Percentiles rank a stretch among this genome's conserved stretches.
These are phyloP conservation scores for Callyntrura sp. DNA, from an alignment of 2,888 invertebrate species.

Conservation along the genomic window DNA sequence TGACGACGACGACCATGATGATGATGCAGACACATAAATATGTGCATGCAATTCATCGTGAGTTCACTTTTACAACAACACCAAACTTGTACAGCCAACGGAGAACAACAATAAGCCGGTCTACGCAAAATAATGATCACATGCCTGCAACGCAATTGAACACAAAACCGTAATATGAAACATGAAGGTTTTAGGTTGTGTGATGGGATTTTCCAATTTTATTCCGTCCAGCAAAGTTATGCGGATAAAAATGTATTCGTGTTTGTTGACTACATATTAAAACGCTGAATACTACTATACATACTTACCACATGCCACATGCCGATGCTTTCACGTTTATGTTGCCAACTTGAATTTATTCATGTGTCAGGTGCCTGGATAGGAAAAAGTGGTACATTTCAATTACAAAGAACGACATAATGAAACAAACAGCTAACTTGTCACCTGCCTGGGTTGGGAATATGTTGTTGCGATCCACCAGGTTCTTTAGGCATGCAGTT, in stretches of 20 bases:
- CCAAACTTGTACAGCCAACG: constrained; percentile 24
- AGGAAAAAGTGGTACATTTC: no score
- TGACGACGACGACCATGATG: background rate
- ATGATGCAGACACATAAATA: constrained; percentile 45
- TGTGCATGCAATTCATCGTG: constrained; percentile 53
- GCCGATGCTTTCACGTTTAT: background rate
- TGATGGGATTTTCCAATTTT: constrained; percentile 51
- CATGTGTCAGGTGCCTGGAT: no score
- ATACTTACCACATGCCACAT: background rate
- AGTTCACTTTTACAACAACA: constrained; percentile 17
- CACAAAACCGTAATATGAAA: constrained; percentile 40
- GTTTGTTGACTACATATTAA: no score
- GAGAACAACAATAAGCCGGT: constrained; percentile 55
- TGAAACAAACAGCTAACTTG: no score
- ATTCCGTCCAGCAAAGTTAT: constrained; percentile 1
- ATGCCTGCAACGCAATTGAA: constrained; percentile 65
- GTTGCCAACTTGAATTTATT: no score
- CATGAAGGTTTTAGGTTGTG: background rate
- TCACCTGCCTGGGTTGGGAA: background rate
- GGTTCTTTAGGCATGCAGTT: background rate
- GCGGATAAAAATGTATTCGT: background rate
- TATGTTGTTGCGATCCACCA: background rate
- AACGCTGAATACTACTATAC: background rate
- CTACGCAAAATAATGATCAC: constrained; percentile 69
- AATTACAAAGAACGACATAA: background rate